These are phyloP conservation scores for Alloscopus bannaensis DNA, from an alignment of 2,888 invertebrate species.

Conservation along the genomic window DNA sequence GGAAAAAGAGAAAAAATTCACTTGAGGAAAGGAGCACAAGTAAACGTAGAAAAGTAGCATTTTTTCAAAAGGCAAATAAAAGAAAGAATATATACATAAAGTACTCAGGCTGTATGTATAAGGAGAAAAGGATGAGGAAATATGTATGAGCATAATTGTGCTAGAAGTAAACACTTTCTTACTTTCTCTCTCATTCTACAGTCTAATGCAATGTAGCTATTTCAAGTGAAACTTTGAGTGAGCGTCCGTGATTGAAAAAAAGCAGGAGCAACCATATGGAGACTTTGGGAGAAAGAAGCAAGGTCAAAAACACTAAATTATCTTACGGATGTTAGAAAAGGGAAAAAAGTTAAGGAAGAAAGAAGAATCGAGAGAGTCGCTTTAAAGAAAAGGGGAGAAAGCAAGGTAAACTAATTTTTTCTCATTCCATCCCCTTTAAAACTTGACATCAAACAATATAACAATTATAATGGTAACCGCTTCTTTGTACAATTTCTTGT, in stretches of 20 bases:
- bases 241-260: constrained; percentile 18
- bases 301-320: constrained; percentile 29
- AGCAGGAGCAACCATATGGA: no score
- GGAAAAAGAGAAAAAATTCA: constrained; percentile 2
- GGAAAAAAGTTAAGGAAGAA: not conserved
- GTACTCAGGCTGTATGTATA: not conserved
- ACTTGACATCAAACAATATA: not conserved
- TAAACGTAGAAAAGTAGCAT: not conserved
- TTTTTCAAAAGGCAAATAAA: no score
- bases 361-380: constrained; percentile 8
- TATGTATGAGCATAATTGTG: not conserved
- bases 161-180: constrained; percentile 41
- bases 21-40: not conserved
- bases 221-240: constrained; percentile 31
- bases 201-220: constrained; percentile 34
- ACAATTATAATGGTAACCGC: no score
- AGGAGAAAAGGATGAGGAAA: no score
- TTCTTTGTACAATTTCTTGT: no score
- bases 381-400: not conserved
- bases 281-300: not conserved
- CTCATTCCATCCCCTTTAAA: no score
- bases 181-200: constrained; percentile 3
- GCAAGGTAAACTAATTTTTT: no score
- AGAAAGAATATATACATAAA: no score
- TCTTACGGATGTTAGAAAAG: not conserved